Evolutionary conservation across 2,888 invertebrate genomes (phyloP).

Genomic region (Drosophila longiperda): DNA sequence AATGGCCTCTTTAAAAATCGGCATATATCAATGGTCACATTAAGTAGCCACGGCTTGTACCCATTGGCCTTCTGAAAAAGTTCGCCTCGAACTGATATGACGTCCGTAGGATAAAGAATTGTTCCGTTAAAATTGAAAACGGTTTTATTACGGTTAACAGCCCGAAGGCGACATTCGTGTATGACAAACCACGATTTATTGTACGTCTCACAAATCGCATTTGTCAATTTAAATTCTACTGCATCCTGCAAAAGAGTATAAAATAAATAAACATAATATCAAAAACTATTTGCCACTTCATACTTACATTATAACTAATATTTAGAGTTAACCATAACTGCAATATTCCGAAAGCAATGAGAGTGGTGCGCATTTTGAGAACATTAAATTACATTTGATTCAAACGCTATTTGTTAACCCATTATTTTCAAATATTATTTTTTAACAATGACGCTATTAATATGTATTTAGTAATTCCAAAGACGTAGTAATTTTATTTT

Average conservation of each 20-base stretch:
- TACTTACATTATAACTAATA: neutral
- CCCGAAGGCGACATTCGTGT: constrained; percentile 39
- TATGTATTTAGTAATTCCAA: too few relatives aligned
- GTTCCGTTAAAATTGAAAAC: constrained; percentile 28
- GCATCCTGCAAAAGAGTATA: constrained; percentile 26
- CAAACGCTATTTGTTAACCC: too few relatives aligned
- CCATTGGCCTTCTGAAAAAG: constrained; percentile 38
- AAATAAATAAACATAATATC: neutral
- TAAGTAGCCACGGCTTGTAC: constrained; percentile 32
- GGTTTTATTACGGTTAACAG: constrained; percentile 19
- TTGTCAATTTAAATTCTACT: constrained; percentile 41
- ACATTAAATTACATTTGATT: neutral
- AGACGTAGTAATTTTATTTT: too few relatives aligned
- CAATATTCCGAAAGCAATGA: neutral
- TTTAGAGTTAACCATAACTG: neutral
- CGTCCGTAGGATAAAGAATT: constrained; percentile 14
- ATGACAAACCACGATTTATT: constrained; percentile 50
- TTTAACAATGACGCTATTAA: too few relatives aligned
- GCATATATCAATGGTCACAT: constrained; percentile 16
- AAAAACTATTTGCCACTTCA: too few relatives aligned
- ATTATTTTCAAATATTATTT: too few relatives aligned
- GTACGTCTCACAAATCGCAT: constrained; percentile 35
- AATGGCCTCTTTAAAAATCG: constrained; percentile 6
- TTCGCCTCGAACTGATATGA: neutral
- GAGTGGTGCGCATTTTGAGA: neutral